Conservation (phyloP, 2,797 vertebrate genomes). For the Xerus rutilus region DNA sequence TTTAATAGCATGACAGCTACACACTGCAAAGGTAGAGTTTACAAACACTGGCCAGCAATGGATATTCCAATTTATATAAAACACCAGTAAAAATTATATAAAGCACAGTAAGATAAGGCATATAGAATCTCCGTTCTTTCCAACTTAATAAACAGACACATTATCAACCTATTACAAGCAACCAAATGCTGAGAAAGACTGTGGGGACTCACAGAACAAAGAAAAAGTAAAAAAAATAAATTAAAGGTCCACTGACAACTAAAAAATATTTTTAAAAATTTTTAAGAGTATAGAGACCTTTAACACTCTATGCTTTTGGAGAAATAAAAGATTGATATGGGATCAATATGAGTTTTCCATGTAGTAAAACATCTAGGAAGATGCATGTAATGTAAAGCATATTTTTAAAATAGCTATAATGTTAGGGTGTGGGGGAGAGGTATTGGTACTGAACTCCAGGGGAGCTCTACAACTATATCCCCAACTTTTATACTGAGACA, state of each 20-base stretch:
- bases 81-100: not conserved
- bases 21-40: not conserved
- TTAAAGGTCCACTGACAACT: no score
- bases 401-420: not conserved
- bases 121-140: not conserved
- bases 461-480: no score
- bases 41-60: not conserved
- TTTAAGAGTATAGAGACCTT: not conserved
- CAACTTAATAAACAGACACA: constrained; percentile 34
- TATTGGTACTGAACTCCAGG: no score
- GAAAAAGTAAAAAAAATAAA: not conserved
- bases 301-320: not conserved
- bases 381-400: not conserved
- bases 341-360: not conserved
- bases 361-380: constrained; percentile 41
- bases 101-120: not conserved
- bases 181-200: not conserved
- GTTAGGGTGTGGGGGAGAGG: not conserved
- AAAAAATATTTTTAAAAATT: no score
- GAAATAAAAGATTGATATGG: no score
- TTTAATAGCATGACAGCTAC: not conserved
- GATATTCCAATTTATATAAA: constrained; percentile 48
- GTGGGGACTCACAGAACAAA: not conserved
- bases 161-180: not conserved
- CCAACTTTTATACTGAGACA: no score